phyloP scores from a whole-genome alignment of 1,140 invertebrate genomes.

The Pseudomyrmex concolor region DNA sequence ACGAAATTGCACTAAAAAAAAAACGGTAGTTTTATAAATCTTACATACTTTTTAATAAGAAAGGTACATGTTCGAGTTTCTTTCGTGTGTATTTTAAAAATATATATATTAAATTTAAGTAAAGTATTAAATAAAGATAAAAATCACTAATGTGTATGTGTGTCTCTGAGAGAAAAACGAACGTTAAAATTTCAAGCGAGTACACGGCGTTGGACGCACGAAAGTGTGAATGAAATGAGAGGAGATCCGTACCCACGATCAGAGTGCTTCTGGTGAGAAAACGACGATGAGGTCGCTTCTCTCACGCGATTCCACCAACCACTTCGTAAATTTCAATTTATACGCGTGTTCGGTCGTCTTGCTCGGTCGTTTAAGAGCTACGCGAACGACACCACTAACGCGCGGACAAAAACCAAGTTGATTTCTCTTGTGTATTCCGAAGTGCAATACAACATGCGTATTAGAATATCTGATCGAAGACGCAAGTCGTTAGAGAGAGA shows the following conservation, averaged over 20 bases:
- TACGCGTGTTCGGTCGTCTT: conserved; percentile 69
- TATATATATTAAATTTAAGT: too few relatives aligned
- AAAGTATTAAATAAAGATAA: not conserved
- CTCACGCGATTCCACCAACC: conserved; percentile 72
- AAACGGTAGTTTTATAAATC: not conserved
- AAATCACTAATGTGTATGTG: not conserved
- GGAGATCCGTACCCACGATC: conserved; percentile 66
- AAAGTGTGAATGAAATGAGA: conserved; percentile 65
- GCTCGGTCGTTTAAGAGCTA: conserved; percentile 71
- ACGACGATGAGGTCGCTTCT: conserved; percentile 50
- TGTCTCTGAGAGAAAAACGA: not conserved
- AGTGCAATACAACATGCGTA: conserved; percentile 36
- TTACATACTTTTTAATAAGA: too few relatives aligned
- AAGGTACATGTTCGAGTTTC: not conserved
- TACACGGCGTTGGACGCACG: conserved; percentile 49
- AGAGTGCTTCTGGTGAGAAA: conserved; percentile 43
- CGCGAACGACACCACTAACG: conserved; percentile 69
- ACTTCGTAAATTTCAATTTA: conserved; percentile 78
- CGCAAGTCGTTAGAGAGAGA: not conserved
- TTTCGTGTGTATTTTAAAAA: not conserved
- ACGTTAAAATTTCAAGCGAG: conserved; percentile 62
- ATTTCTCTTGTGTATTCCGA: conserved; percentile 25
- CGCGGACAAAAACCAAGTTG: conserved; percentile 57
- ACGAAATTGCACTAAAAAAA: conserved; percentile 36
- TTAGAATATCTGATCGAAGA: conserved; percentile 50